A percentile compares a stretch with the other conserved stretches of the same genome.
These are phyloP conservation scores for Eriosoma lanigerum DNA, from an alignment of 1,140 invertebrate genomes.

Conservation along the genomic window DNA sequence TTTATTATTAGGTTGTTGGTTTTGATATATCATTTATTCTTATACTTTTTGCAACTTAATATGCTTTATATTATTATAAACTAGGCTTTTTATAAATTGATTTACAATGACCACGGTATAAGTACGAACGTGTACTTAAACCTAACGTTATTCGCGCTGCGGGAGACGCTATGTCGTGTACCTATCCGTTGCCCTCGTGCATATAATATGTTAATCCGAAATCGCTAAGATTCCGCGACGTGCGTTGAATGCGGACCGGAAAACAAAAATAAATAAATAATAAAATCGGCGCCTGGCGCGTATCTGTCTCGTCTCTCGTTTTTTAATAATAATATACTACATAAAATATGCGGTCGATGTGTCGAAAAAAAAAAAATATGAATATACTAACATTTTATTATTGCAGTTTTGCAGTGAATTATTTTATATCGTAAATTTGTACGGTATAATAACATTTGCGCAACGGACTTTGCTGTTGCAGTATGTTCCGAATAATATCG, in stretches of 20 bases:
- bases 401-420: too few relatives aligned
- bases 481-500: too few relatives aligned
- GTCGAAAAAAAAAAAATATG: slow-evolving; percentile 3
- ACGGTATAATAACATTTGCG: slow-evolving; percentile 22
- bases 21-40: not conserved
- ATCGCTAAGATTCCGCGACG: not conserved
- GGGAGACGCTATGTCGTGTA: not conserved
- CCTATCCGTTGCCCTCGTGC: not conserved
- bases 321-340: too few relatives aligned
- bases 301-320: not conserved
- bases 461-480: slow-evolving; percentile 14
- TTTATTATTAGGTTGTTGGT: not conserved
- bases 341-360: not conserved
- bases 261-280: not conserved
- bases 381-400: too few relatives aligned
- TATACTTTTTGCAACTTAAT: not conserved
- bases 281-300: not conserved
- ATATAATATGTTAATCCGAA: not conserved
- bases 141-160: too few relatives aligned
- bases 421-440: not conserved
- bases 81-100: not conserved
- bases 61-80: too few relatives aligned
- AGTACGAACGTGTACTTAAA: not conserved
- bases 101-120: not conserved
- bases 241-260: not conserved